Conservation (phyloP, 2,113 vertebrate genomes). For the Thryonomys swinderianus region DNA sequence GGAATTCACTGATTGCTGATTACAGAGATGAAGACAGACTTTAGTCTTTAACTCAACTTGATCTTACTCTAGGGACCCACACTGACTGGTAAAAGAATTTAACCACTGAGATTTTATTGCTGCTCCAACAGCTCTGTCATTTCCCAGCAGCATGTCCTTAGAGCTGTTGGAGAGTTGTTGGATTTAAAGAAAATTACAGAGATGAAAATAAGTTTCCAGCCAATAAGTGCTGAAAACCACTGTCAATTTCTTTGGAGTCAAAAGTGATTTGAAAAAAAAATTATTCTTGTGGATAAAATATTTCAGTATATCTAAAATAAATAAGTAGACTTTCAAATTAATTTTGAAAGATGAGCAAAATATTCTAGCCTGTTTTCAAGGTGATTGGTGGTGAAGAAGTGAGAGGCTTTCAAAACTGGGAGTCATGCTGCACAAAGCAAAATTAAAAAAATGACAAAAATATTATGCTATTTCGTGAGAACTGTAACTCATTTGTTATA, state of each 20-base stretch:
- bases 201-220: background rate
- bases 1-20: background rate
- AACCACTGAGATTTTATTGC: background rate
- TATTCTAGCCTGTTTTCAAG: background rate
- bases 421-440: background rate
- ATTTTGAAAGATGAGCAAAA: background rate
- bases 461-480: background rate
- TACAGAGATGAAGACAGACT: background rate
- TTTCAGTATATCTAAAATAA: background rate
- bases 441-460: background rate
- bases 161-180: background rate
- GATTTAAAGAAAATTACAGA: background rate
- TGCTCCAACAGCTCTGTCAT: accelerated
- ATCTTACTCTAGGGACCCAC: background rate
- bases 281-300: background rate
- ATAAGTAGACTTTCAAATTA: background rate
- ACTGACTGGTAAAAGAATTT: background rate
- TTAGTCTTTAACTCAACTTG: background rate
- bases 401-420: background rate
- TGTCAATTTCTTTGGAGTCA: background rate
- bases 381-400: background rate
- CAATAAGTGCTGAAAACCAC: background rate
- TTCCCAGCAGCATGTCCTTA: background rate
- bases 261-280: background rate
- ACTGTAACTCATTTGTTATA: background rate